Base-by-base conservation (phyloP, 1,140 invertebrate species). In the Teleopsis dalmanni region DNA sequence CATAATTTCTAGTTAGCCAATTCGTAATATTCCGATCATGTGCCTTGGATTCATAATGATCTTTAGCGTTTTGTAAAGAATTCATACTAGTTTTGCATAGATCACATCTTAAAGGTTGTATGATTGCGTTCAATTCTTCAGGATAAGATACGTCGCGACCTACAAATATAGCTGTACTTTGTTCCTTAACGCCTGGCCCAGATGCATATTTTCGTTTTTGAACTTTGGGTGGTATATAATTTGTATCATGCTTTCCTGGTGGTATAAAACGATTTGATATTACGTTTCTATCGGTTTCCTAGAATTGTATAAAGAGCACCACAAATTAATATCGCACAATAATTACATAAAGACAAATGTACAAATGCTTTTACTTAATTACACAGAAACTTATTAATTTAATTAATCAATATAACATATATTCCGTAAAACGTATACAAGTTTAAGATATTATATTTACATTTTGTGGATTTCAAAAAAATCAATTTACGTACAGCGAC, bases 21-120 rank as follows among this genome's bases (percentile, higher is more conserved):
- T 60, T 68, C 38, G 61, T 58, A 13, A 75, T 63, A 38, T 73
- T 71, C 29, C 73, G 73, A 45, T 73, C 70, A 49, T 75, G 73
- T 18, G 65, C 62, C 47, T 73, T 74, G 0, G 73, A 73, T 46
- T 72, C 62, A 47, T 75, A 75, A 42, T 75, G 73, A 34, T 72
- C 55, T 47, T 70, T 70, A 4, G 73, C 73, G 19, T 61, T 65
- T 27, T 60, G 60, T 41, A 64, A 61, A 2, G 71, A 72, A 25
- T 65, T 72, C 51, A 75, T 57, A 40, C 71, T 58, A 0, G 55
- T 45, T 25, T 57, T 53, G 54, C 73, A 75, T n/a, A 75, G 47
- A 40, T 72, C 62, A 51, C 73, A 75, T 38, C 53, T 62, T 18
- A 73, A 48, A 3, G 72, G 73, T 42, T 67, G 59, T 19, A 75